These are phyloP conservation scores for Dasypolia templi DNA, from an alignment of 2,888 invertebrate species.

Conservation along the genomic window DNA sequence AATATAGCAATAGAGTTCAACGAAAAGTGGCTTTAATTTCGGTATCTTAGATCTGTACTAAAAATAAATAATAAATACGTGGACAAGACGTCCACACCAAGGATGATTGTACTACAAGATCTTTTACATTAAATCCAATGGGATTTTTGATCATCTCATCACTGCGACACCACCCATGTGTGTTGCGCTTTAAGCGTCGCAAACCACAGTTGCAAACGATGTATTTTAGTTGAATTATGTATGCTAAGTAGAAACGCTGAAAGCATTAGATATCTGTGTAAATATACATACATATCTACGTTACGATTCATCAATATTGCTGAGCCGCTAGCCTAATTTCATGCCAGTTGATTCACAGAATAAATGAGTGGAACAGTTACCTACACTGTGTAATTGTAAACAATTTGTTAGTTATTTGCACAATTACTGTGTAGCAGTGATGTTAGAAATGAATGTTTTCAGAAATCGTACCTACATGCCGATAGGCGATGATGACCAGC, in stretches of 20 bases:
- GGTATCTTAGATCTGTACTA: too few relatives aligned
- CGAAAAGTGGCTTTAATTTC: too few relatives aligned
- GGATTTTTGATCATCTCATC: background rate
- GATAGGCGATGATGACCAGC: background rate
- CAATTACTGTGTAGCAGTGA: background rate
- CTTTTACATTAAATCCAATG: background rate
- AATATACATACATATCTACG: background rate
- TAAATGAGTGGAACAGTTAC: slow-evolving; percentile 3
- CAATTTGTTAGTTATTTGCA: slow-evolving; percentile 13
- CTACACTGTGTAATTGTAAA: slow-evolving; percentile 13
- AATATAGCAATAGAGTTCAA: too few relatives aligned
- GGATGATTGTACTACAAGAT: background rate
- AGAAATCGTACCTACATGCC: background rate
- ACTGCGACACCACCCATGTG: background rate
- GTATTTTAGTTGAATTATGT: background rate
- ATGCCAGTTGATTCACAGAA: slow-evolving; percentile 8
- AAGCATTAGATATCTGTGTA: background rate
- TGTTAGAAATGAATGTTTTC: slow-evolving; percentile 8
- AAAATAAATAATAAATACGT: too few relatives aligned
- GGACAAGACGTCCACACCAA: too few relatives aligned
- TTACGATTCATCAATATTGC: background rate
- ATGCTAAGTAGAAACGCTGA: background rate
- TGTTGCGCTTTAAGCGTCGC: background rate
- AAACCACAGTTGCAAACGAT: background rate
- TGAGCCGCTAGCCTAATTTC: slow-evolving; percentile 4